Percentiles rank a stretch among this genome's conserved stretches.
Conservation (phyloP, 2,797 vertebrate species). For the Acipenser ruthenus region DNA sequence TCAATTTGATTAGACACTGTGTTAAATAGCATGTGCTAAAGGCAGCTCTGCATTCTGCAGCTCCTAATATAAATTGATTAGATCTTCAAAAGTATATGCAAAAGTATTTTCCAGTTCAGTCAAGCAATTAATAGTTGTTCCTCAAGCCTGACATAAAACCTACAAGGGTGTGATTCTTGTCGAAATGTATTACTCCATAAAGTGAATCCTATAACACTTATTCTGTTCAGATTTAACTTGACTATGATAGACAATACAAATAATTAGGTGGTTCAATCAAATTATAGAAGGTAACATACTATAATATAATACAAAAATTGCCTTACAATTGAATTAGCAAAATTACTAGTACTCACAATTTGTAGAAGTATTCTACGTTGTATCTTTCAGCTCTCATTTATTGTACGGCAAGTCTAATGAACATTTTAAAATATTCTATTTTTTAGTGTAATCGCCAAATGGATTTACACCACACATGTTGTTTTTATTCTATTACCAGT, state of each 20-base stretch:
- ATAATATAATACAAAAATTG: neutral
- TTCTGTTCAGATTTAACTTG: neutral
- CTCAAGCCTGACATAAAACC: conserved; percentile 7
- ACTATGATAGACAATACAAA: neutral
- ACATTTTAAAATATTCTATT: too few relatives aligned
- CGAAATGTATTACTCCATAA: conserved; percentile 9
- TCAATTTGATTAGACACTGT: neutral
- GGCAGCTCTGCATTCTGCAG: neutral
- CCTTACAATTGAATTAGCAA: neutral
- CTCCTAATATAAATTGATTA: conserved; percentile 20
- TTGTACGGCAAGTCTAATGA: too few relatives aligned
- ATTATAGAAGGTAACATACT: conserved; percentile 2
- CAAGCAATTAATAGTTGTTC: conserved; percentile 16
- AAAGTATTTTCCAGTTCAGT: conserved; percentile 23
- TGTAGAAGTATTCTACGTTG: too few relatives aligned
- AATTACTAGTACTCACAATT: neutral
- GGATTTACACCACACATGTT: too few relatives aligned
- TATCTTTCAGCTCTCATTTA: too few relatives aligned
- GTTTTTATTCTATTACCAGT: too few relatives aligned
- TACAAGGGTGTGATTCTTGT: conserved; percentile 9
- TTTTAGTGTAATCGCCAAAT: too few relatives aligned
- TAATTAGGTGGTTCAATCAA: neutral
- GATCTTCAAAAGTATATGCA: conserved; percentile 16
- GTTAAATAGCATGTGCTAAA: neutral
- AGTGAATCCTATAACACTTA: conserved; percentile 15